Conservation (phyloP, 2,113 vertebrate genomes). For the Variabilichromis moorii region DNA sequence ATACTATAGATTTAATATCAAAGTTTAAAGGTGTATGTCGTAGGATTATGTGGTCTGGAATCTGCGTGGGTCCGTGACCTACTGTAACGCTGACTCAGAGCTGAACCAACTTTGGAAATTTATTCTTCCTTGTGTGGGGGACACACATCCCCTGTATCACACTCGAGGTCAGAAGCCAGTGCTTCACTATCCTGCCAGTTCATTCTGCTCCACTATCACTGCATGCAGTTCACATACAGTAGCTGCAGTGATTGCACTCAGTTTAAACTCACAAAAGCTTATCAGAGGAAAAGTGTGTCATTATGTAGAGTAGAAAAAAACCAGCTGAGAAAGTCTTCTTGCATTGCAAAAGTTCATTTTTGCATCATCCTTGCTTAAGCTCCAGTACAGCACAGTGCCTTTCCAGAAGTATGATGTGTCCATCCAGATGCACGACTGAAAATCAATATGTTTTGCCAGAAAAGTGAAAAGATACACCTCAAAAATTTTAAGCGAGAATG, state of each 20-base stretch:
- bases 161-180: background rate
- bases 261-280: background rate
- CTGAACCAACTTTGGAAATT: background rate
- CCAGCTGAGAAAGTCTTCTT: background rate
- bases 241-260: background rate
- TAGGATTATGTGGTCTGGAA: background rate
- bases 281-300: background rate
- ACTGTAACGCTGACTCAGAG: background rate
- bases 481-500: background rate
- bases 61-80: background rate
- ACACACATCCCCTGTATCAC: background rate
- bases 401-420: background rate
- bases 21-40: background rate
- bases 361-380: background rate
- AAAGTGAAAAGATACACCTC: background rate
- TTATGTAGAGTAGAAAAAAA: background rate
- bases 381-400: background rate
- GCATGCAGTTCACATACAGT: background rate
- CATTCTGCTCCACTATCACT: background rate
- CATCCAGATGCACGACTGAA: background rate
- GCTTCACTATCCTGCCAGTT: background rate
- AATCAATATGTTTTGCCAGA: background rate
- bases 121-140: background rate
- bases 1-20: background rate
- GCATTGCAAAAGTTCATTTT: background rate